Conservation (phyloP, 53 echinoderm and acorn worm genomes). For the Stichopus horrens region DNA sequence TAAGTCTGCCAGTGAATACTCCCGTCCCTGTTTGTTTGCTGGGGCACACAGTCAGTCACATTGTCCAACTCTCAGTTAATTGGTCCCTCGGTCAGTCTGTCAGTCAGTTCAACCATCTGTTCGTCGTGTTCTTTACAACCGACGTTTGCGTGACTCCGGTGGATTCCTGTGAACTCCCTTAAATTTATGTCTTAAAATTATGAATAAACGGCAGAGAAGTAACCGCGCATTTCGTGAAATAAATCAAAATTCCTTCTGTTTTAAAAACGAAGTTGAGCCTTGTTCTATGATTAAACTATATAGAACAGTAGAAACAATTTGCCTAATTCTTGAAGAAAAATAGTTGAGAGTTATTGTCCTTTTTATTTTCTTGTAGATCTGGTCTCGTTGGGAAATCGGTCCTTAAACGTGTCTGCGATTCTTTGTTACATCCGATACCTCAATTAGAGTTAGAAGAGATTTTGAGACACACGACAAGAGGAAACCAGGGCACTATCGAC, state of each 20-base stretch:
- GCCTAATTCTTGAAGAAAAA: not conserved
- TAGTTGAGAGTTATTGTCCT: not conserved
- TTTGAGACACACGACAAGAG: conserved; percentile 56
- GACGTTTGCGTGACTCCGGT: too few relatives aligned
- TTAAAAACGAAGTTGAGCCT: not conserved
- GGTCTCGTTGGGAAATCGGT: conserved; percentile 74
- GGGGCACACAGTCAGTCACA: too few relatives aligned
- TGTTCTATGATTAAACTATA: not conserved
- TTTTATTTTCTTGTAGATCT: conserved; percentile 12
- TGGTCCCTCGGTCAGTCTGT: not conserved
- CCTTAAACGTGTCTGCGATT: conserved; percentile 65
- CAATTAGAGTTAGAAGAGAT: conserved; percentile 61
- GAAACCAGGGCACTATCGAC: conserved; percentile 69
- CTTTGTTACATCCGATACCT: conserved; percentile 77
- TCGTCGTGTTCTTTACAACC: too few relatives aligned
- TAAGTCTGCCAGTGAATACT: too few relatives aligned
- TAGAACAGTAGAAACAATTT: not conserved
- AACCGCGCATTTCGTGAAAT: not conserved
- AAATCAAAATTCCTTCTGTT: not conserved
- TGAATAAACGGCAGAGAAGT: not conserved
- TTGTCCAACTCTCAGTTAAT: too few relatives aligned
- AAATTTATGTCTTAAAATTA: not conserved
- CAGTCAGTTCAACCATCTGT: not conserved
- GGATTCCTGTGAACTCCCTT: not conserved
- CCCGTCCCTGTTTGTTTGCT: too few relatives aligned